These are phyloP conservation scores for Digitonthophagus gazella DNA, from an alignment of 2,888 invertebrate species.

Conservation along the genomic window DNA sequence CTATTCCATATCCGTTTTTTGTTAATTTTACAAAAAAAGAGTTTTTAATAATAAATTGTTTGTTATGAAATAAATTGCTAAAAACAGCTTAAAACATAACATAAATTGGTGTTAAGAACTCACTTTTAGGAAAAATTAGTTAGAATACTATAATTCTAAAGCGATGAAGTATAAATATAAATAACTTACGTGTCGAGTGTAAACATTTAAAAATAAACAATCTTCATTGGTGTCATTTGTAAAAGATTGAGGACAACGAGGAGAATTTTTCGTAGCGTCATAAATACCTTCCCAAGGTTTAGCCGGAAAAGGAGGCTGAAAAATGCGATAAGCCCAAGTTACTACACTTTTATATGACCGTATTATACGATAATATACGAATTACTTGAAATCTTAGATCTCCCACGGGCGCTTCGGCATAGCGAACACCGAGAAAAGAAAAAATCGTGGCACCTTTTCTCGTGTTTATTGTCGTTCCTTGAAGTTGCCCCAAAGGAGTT, in stretches of 20 bases:
- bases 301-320: slow-evolving; percentile 44
- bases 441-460: slow-evolving; percentile 19
- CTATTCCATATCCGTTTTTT: too few relatives aligned
- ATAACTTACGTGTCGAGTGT: slow-evolving; percentile 46
- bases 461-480: slow-evolving; percentile 17
- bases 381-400: slow-evolving; percentile 27
- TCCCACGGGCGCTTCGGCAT: slow-evolving; percentile 23
- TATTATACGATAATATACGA: too few relatives aligned
- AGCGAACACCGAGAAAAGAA: slow-evolving; percentile 23
- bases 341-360: too few relatives aligned
- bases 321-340: too few relatives aligned
- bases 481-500: slow-evolving; percentile 22
- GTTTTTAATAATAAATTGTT: too few relatives aligned
- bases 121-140: too few relatives aligned
- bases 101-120: too few relatives aligned
- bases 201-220: slow-evolving; percentile 65
- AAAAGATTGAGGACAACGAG: slow-evolving; percentile 47
- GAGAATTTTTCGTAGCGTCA: slow-evolving; percentile 45
- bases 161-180: too few relatives aligned
- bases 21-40: too few relatives aligned
- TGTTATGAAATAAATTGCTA: too few relatives aligned
- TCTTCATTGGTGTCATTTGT: slow-evolving; percentile 56
- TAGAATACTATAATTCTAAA: too few relatives aligned
- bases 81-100: too few relatives aligned
- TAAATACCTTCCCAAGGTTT: slow-evolving; percentile 45